Evolutionary conservation across 2,797 vertebrate genomes (phyloP), one percentile per base, ranked within the genome.

Genomic region (Psittacula echo): DNA sequence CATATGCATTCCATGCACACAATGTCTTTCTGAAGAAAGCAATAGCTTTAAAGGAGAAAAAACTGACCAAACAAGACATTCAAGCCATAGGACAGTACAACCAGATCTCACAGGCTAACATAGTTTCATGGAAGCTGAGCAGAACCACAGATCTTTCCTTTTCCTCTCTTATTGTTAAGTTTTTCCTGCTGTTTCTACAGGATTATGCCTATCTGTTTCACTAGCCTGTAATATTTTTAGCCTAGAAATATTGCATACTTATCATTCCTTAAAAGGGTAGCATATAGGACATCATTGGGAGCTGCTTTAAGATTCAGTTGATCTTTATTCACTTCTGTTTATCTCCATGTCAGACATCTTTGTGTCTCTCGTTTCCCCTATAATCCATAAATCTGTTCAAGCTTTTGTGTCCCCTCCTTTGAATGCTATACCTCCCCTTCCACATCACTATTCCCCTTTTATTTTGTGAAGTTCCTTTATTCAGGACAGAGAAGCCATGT

Each of bases 231-330:
- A 80, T 78, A 89, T 70, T 84, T 91, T 72, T 87, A 94, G 60
- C 91, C 93, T 83, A 93, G 80, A 96, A 97, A 51, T 76, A 15
- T 83, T 97, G 84, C 94, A 96, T 96, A 90, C 80, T 95, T 96
- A 92, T 92, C 5, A 95, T 95, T 90, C n/a, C 93, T 97, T 97
- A 87, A 93, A 96, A 97, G 62, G 41, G 39, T 58, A 95, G 71
- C 67, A 70, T 67, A 65, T 54, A 89, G 79, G 65, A 85, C 78
- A 87, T 72, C 56, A 77, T 1, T 82, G 42, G 50, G 65, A 84
- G 45, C 64, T 90, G 20, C 76, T 96, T 96, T 94, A 91, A 87
- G 67, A 78, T 96, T 91, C 30, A 8, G 73, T 77, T 88, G 78
- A 47, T 50, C 74, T 68, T 41, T 72, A 93, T 95, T 91, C 70